Evolutionary conservation across 2,113 vertebrate species (phyloP), one percentile per base, ranked within the genome.

Genomic region (Toxotes jaculatrix): DNA sequence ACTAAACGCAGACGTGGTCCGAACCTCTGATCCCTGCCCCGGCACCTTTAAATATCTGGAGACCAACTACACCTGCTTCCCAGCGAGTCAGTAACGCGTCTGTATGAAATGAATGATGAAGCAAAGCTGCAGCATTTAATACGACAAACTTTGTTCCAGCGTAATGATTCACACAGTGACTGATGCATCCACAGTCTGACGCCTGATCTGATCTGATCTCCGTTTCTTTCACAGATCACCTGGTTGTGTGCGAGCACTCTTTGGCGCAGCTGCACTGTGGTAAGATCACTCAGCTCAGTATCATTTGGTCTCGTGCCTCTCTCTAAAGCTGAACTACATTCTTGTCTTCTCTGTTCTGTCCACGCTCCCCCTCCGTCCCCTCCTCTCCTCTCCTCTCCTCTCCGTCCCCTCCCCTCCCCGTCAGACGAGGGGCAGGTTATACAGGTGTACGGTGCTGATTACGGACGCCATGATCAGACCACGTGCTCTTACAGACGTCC

Each of bases 11-110:
- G 8, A 32, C 0, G 14, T 21, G 2, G 2, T 74, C 38, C 21
- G 7, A 1, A 69, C 56, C 0, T 47, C 79, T 34, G 67, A 88
- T 45, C 83, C 83, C 40, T 88, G 87, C 49, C 0, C 0, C 1
- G 87, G 83, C 47, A 86, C 4, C 62, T 74, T 23, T 27, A 88
- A 88, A 56, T 88, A 88, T 13, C 3, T 88, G 72, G 42, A 80
- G 10, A 79, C 72, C 55, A 68, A 51, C 36, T 86, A 65, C 72
- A 69, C 57, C 57, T 88, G 87, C 59, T 1, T 74, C 8, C 66
- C 57, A 69, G 79, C 71, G 16, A 32, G 87, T 88, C 8, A 85
- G 86, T 67, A 12, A 21, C 23, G 9, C 7, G 3, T 23, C 1
- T 56, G 32, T 43, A n/a, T 40, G n/a, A 8, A n/a, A 56, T 21